Base-by-base conservation (phyloP, 2,888 invertebrate species). In the Xanthorhoe designata region DNA sequence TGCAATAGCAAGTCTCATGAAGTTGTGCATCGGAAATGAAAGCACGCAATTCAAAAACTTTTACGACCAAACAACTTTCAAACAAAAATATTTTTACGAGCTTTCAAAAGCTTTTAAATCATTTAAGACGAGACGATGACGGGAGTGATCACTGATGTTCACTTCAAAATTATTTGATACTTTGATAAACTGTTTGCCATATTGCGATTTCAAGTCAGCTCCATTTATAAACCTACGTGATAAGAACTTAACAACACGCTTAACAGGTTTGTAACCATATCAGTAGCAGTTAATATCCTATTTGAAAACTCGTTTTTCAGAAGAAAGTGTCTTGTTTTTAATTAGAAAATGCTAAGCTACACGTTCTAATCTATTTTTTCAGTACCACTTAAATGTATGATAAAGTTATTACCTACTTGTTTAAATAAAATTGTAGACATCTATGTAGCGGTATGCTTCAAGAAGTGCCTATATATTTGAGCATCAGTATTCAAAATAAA, bases 41-140 rank as follows among this genome's bases (percentile, higher is more conserved):
- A 53, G 55, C 66, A 53, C 60, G 60, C 75, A 76, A 79, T 69
- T 74, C 56, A 61, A 15, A 55, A 58, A 60, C 62, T 58, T 47
- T 17, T 50, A 29, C 63, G 51, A 63, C 45, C 1, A 42, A 54
- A 51, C 15, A 5, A 52, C 47, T 47, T 18, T 17, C 49, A 53
- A 49, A 45, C 18, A 2, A 38, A 18, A 60, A 50, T 45, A 47
- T 2, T 52, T 58, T 49, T 54, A 59, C 15, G 54, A 59, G 38
- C 59, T 64, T 59, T 45, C 4, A 54, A 42, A 42, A 42, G 38
- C 38, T 42, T 42, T 42, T 2, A 32, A 32, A 42, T 42, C 13
- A 42, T 42, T 42, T 13, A 42, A 13, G 32, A 32, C 32, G 32
- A 32, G 32, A 32, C 32, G 32, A 32, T 7, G 32, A 32, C 32